Conservation (phyloP, 53 echinoderm and acorn worm genomes). For the Paracentrotus lividus region DNA sequence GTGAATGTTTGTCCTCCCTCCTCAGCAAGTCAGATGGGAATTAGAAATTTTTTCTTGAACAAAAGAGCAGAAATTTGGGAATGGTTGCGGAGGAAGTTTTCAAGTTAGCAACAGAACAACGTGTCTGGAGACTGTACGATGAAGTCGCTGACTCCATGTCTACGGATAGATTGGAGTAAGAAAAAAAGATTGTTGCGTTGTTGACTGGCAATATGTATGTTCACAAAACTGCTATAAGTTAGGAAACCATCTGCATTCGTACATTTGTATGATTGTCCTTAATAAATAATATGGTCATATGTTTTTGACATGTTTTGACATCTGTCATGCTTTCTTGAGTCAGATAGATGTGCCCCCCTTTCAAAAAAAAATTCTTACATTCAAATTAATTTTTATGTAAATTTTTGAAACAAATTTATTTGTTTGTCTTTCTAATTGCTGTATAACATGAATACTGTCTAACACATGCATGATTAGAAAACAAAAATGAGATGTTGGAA, state of each 20-base stretch:
- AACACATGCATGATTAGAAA: neutral
- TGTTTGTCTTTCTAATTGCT: too few relatives aligned
- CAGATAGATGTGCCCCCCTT: neutral
- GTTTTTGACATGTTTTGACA: neutral
- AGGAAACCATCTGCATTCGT: neutral
- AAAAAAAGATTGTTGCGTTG: neutral
- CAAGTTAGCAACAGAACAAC: neutral
- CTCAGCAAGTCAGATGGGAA: slow-evolving; percentile 31
- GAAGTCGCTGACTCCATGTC: slow-evolving; percentile 31
- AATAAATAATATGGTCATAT: neutral
- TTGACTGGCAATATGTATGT: neutral
- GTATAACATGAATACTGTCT: too few relatives aligned
- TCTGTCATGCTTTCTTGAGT: neutral
- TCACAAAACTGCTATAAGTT: neutral
- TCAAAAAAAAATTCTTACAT: neutral
- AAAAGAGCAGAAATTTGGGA: neutral
- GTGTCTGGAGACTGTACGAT: slow-evolving; percentile 4
- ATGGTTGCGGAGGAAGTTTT: slow-evolving; percentile 15
- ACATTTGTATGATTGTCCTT: neutral
- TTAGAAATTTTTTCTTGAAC: neutral
- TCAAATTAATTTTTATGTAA: too few relatives aligned
- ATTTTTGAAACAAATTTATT: too few relatives aligned
- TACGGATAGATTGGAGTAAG: neutral
- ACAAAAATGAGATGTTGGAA: neutral
- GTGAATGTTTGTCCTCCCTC: slow-evolving; percentile 22